Conservation (phyloP, 1,140 invertebrate genomes). For the Heliconius eleuchia region DNA sequence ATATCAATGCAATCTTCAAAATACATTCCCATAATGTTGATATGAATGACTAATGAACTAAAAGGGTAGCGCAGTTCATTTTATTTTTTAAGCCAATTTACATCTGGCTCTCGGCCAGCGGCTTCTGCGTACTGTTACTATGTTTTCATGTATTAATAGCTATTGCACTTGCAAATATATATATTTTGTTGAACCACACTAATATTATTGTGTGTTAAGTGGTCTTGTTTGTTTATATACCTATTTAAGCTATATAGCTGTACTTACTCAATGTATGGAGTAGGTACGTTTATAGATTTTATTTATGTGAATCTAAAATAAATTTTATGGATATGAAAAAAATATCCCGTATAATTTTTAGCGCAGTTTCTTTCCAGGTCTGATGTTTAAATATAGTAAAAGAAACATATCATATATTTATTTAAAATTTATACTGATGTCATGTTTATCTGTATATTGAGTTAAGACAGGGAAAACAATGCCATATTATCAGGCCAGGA, state of each 20-base stretch:
- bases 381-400: too few species aligned
- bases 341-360: too few species aligned
- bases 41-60: constrained; percentile 34
- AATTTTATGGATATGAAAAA: too few species aligned
- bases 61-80: constrained; percentile 25
- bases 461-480: too few species aligned
- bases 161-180: background rate
- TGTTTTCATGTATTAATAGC: constrained; percentile 7
- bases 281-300: too few species aligned
- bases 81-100: constrained; percentile 33
- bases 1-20: background rate
- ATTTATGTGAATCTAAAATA: too few species aligned
- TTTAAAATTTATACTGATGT: too few species aligned
- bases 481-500: too few species aligned
- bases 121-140: constrained; percentile 31
- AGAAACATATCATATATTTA: too few species aligned
- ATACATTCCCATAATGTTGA: background rate
- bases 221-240: background rate
- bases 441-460: too few species aligned
- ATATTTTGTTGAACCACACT: background rate
- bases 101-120: constrained; percentile 20
- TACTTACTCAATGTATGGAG: background rate
- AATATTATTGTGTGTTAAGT: background rate
- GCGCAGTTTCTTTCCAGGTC: too few species aligned
- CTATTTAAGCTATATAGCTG: background rate